Base-by-base conservation (phyloP, 2,888 invertebrate genomes). In the Cheiracanthium punctorium region DNA sequence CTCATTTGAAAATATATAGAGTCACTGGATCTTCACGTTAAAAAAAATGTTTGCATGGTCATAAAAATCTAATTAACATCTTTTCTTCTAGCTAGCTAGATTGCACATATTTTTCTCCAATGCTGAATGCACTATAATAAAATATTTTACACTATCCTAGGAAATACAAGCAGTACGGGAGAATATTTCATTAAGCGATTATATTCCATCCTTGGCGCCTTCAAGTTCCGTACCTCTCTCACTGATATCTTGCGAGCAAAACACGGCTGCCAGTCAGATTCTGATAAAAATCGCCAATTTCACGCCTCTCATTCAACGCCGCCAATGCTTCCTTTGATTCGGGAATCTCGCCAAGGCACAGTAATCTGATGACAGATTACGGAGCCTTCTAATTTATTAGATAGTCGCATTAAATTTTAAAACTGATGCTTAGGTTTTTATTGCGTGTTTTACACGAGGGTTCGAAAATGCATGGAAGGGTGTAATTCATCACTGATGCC, bases 221-320 rank as follows among this genome's bases (percentile, higher is more conserved):
- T 37, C 33, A 33, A 24, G 52, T 32, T 30, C 58, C 24, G n/a
- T 24, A 58, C n/a, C 77, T 73, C 73, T 28, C 72, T 65, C 76
- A 67, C 48, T 77, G 82, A 70, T 82, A 76, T 71, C 77, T 10
- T 76, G 71, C 71, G 32, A 75, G 37, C 58, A 58, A 24, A 58
- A n/a, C 43, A 71, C 70, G 82, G 76, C 76, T 76, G 82, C 82
- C 81, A 76, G 32, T 37, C 41, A 41, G 71, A 52, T 64, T 24
- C 20, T 48, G 69, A 73, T 81, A 48, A 69, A 43, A 20, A 32
- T 71, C 82, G 82, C 82, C 82, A 82, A 76, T 41, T 28, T 14
- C 20, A 7, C 28, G 82, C 82, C 76, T 75, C 43, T 17, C 14
- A 48, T 48, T 17, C 14, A 2, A 2, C 14, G 17, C 14, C 43